Evolutionary conservation across 1,140 invertebrate species (phyloP).

Genomic region (Atta texana): DNA sequence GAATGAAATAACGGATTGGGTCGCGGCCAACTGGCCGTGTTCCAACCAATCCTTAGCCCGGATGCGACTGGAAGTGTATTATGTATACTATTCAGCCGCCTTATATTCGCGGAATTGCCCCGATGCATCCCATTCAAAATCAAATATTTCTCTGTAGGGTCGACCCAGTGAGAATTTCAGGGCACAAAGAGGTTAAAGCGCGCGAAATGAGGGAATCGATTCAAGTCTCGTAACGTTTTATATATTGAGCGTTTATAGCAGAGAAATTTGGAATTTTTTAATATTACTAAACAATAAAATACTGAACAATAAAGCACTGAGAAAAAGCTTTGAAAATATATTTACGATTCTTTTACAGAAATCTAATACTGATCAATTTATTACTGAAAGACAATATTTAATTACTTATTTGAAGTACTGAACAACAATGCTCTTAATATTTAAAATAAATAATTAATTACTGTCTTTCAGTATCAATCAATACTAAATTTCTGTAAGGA

Average conservation of each 20-base stretch:
- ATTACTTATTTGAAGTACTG: no score
- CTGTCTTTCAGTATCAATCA: no score
- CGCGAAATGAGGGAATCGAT: slow-evolving; percentile 35
- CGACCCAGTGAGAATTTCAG: slow-evolving; percentile 1
- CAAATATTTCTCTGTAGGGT: slow-evolving; percentile 73
- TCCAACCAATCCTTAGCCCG: slow-evolving; percentile 85
- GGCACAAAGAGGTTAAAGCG: slow-evolving; percentile 2
- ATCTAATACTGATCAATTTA: no score
- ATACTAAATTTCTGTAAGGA: no score
- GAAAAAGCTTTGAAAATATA: neutral
- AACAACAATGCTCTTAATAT: no score
- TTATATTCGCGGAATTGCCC: slow-evolving; percentile 79
- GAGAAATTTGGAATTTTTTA: neutral
- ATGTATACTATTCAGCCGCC: slow-evolving; percentile 78
- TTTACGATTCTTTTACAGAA: neutral
- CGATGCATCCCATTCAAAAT: slow-evolving; percentile 81
- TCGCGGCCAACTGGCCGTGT: slow-evolving; percentile 84
- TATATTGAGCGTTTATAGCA: neutral
- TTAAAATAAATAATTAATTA: no score
- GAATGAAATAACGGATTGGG: slow-evolving; percentile 86
- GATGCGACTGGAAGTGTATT: slow-evolving; percentile 80
- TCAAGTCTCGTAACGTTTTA: slow-evolving; percentile 1
- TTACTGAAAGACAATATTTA: no score
- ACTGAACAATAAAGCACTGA: neutral
- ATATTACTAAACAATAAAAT: neutral